These are phyloP conservation scores for Numida meleagris DNA, from an alignment of 2,113 vertebrate genomes.

Conservation along the genomic window DNA sequence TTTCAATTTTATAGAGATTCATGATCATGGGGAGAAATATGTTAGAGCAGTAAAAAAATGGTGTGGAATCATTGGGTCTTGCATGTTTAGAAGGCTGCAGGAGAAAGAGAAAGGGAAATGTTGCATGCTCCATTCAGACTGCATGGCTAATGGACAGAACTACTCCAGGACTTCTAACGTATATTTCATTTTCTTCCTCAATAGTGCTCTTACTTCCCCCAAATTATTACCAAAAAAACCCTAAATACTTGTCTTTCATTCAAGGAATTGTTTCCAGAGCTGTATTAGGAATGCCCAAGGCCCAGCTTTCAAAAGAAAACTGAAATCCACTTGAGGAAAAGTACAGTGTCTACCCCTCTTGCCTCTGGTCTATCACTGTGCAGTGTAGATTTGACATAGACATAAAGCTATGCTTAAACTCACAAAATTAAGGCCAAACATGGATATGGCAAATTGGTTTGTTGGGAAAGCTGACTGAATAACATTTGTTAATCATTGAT, in stretches of 20 bases:
- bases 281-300: background rate
- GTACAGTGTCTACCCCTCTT: background rate
- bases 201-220: background rate
- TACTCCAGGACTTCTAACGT: background rate
- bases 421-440: slow-evolving; percentile 21
- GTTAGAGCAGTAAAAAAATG: background rate
- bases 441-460: slow-evolving; percentile 18
- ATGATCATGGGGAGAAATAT: background rate
- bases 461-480: slow-evolving; percentile 35
- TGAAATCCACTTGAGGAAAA: background rate
- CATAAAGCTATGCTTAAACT: background rate
- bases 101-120: background rate
- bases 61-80: background rate
- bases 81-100: background rate
- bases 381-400: background rate
- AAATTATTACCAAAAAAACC: background rate
- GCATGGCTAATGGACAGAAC: background rate
- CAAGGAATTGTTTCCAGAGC: background rate
- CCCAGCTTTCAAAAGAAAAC: background rate
- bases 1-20: background rate
- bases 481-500: slow-evolving; percentile 52
- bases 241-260: background rate
- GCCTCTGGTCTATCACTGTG: background rate
- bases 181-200: background rate
- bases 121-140: background rate